Base-by-base conservation (phyloP, 2,113 vertebrate genomes). In the Oophaga pumilio region DNA sequence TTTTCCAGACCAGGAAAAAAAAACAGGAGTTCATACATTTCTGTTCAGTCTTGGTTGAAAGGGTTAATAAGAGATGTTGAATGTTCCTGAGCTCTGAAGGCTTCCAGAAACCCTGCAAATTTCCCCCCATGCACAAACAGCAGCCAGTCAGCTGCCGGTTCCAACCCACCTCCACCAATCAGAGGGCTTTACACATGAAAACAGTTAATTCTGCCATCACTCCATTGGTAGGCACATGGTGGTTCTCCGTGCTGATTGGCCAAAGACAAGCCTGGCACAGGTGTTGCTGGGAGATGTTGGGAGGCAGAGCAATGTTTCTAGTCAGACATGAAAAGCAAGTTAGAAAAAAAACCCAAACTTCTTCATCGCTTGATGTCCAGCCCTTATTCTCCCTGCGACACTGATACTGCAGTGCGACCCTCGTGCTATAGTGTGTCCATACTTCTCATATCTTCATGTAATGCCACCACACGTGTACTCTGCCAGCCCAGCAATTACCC, bases 261-360 rank as follows among this genome's bases (percentile, higher is more conserved):
- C 4, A 53, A 68, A 18, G 60, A 10, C 60, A 76, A 76, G 24
- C 80, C 59, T 69, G 84, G 89, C 79, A 82, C 71, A 90, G 90
- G 89, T 86, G 87, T 86, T 74, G 84, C 62, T 22, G 88, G 88
- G 82, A 85, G 69, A 87, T 90, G 89, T 91, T 91, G 90, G 84
- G 84, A 89, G 89, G 90, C 89, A 89, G 83, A 82, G 24, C 26
- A 59, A 26, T 64, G 43, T 52, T 68, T 88, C 33, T 26, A 62
- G 53, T 83, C 69, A 83, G 79, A 76, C n/a, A 87, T 28, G 57
- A 82, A 77, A 68, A 76, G 68, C 86, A 87, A 87, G 66, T 82
- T 73, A 49, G 20, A 53, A 71, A 60, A 74, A 74, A 50, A 74
- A 64, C 18, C 49, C 20, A 86, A 87, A 82, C 66, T 82, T 82